Conservation (phyloP, 2,113 vertebrate species). For the Nyctereutes procyonoides region DNA sequence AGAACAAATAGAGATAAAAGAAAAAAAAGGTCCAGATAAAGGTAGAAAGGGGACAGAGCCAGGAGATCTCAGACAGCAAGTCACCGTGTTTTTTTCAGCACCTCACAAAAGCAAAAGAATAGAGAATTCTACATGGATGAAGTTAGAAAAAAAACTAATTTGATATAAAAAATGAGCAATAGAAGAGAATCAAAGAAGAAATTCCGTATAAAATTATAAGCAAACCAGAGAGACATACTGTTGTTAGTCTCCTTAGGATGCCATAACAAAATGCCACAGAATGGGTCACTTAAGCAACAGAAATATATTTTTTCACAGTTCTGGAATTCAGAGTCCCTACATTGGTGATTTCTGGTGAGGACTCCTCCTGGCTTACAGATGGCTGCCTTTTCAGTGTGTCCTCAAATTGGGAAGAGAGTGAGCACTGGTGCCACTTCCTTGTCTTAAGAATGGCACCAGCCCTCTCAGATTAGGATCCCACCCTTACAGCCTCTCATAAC, state of each 20-base stretch:
- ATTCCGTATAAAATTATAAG: neutral
- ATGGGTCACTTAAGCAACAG: neutral
- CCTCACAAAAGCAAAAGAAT: neutral
- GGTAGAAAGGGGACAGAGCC: neutral
- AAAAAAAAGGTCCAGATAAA: neutral
- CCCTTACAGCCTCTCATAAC: neutral
- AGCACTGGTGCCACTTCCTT: neutral
- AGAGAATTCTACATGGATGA: neutral
- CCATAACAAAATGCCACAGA: neutral
- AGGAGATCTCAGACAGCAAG: neutral
- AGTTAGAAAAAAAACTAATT: neutral
- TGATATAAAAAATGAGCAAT: neutral
- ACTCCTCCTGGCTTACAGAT: neutral
- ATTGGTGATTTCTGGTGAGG: neutral
- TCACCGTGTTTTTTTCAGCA: neutral
- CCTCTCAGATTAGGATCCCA: neutral
- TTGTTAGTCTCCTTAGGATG: neutral
- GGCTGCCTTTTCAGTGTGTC: neutral
- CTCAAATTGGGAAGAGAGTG: neutral
- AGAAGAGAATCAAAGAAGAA: neutral
- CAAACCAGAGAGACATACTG: neutral
- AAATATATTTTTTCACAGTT: neutral
- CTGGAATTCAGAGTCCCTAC: neutral
- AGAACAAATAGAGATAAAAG: neutral
- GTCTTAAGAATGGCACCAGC: neutral